Conservation (phyloP, 1,140 invertebrate species). For the Leptonema lineaticorne region DNA sequence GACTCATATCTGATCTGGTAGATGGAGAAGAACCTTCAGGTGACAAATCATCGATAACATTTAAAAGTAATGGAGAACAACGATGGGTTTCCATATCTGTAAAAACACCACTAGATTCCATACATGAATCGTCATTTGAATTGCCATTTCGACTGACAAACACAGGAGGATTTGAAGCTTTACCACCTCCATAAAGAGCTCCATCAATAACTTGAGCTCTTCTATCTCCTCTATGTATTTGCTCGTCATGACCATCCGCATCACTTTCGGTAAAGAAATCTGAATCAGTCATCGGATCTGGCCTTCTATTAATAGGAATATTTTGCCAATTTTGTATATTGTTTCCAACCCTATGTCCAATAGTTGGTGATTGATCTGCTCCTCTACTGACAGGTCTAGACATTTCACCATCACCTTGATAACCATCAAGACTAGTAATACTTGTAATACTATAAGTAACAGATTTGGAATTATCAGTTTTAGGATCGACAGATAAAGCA, state of each 20-base stretch:
- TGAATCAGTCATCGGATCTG: slow-evolving; percentile 84
- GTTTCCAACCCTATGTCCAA: slow-evolving; percentile 50
- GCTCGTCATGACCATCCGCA: slow-evolving; percentile 75
- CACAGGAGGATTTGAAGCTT: slow-evolving; percentile 54
- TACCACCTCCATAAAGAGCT: slow-evolving; percentile 71
- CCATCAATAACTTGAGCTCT: slow-evolving; percentile 80
- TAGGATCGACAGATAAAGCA: slow-evolving; percentile 50
- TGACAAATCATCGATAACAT: slow-evolving; percentile 59
- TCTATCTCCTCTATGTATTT: slow-evolving; percentile 67
- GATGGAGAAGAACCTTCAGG: slow-evolving; percentile 58
- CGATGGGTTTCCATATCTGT: slow-evolving; percentile 76
- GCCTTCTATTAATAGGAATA: slow-evolving; percentile 58
- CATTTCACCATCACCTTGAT: slow-evolving; percentile 84
- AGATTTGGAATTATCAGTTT: slow-evolving; percentile 60
- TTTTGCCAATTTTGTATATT: slow-evolving; percentile 57
- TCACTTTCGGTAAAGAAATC: slow-evolving; percentile 88
- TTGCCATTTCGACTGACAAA: slow-evolving; percentile 54
- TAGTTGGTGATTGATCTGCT: slow-evolving; percentile 64
- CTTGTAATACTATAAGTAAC: slow-evolving; percentile 77
- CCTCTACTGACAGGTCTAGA: slow-evolving; percentile 75
- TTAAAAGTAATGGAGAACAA: slow-evolving; percentile 53
- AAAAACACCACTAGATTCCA: slow-evolving; percentile 85
- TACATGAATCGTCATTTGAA: slow-evolving; percentile 61
- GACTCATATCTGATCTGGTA: slow-evolving; percentile 49
- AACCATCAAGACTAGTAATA: slow-evolving; percentile 83